Percentiles rank a stretch among this genome's conserved stretches.
Conservation (phyloP, 2,113 vertebrate genomes). For the Raja brachyura region DNA sequence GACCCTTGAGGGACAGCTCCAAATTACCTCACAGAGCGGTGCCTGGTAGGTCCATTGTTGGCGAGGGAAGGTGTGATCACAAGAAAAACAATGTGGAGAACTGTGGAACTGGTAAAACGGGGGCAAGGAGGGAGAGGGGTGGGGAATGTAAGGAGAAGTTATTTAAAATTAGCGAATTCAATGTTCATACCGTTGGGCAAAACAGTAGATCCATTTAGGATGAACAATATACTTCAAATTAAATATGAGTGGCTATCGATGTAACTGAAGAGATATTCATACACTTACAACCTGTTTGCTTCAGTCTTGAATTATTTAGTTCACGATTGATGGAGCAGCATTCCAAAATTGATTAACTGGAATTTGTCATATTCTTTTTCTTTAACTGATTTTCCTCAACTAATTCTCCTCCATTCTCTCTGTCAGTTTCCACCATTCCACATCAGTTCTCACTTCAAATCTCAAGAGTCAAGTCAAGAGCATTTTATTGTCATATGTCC, state of each 20-base stretch:
- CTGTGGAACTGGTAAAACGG: too few relatives aligned
- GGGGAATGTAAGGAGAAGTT: too few relatives aligned
- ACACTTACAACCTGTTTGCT: background rate
- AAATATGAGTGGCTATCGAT: background rate
- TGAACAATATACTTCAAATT: background rate
- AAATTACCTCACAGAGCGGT: too few relatives aligned
- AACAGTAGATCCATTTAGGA: background rate
- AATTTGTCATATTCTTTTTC: background rate
- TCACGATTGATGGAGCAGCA: background rate
- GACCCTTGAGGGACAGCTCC: too few relatives aligned
- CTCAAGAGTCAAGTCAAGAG: background rate
- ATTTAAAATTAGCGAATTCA: too few relatives aligned
- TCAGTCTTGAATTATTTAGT: background rate
- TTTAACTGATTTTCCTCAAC: background rate
- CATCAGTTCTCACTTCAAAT: background rate
- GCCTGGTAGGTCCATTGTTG: too few relatives aligned
- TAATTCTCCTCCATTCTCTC: background rate
- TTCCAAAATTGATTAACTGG: background rate
- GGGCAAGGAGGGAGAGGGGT: too few relatives aligned
- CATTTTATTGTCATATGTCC: too few relatives aligned
- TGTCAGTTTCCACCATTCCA: background rate
- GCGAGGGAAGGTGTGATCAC: too few relatives aligned
- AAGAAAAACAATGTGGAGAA: too few relatives aligned
- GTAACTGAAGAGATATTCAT: background rate
- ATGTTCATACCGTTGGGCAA: too few relatives aligned